Base-by-base conservation (phyloP, 2,888 invertebrate genomes). In the Tetheella fluctuosa region DNA sequence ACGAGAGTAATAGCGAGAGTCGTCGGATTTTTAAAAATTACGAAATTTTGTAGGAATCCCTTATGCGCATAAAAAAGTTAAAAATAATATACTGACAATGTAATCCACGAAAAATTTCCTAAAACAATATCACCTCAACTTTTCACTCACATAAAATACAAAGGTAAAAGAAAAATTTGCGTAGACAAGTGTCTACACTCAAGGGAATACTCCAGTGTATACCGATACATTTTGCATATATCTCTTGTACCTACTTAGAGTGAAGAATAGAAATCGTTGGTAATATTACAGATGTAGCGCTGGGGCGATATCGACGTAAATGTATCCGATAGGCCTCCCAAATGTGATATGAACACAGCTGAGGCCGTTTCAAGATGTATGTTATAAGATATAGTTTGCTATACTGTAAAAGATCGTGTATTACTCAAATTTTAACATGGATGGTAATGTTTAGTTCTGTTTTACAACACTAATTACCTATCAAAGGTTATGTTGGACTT, bases 321-420 rank as follows among this genome's bases (percentile, higher is more conserved):
- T n/a, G 48, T 48, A 48, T 20, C 48, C 48, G 48, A 48, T 48
- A 48, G 48, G 48, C 20, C 20, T 48, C 48, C 48, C 48, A 48
- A 48, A 48, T 48, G 48, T 48, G n/a, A 48, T 48, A 20, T 48
- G 48, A n/a, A 48, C 48, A 48, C 17, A 8, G 48, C n/a, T 20
- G 48, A 48, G 48, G 48, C 48, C 48, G 6, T 20, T 48, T 10
- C 20, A 3, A 48, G 10, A 48, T 48, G 48, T 39, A n/a, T 5
- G 39, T 39, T 39, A 39, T 6, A 5, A 39, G n/a, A 39, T 1
- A 7, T 48, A 48, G 20, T 42, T 42, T 42, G n/a, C 7, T 34
- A 3, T 10, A 10, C 20, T 20, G 17, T 15, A 17, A 7, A 17
- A n/a, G 42, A 42, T 42, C 17, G 10, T 48, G 20, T 34, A 34